Conservation (phyloP, 2,888 invertebrate genomes). For the Tenthredo livida region DNA sequence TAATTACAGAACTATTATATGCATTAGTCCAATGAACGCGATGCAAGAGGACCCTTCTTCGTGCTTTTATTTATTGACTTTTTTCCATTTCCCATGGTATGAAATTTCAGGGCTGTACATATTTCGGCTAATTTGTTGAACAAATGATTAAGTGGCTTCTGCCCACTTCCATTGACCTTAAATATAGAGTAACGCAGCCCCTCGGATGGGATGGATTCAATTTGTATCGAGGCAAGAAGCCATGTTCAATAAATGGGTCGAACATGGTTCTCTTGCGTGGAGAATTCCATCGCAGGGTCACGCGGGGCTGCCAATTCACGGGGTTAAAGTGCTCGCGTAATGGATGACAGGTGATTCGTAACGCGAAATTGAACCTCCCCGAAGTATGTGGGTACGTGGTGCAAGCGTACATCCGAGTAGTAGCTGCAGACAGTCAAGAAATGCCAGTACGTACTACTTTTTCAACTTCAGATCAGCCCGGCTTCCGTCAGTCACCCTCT, state of each 20-base stretch:
- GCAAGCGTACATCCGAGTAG: not conserved
- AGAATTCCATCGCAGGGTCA: not conserved
- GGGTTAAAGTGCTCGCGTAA: slow-evolving; percentile 31
- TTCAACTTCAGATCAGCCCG: not conserved
- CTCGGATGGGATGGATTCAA: not conserved
- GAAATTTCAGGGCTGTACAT: not conserved
- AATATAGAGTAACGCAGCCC: not conserved
- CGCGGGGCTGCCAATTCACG: slow-evolving; percentile 24
- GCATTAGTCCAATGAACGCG: not conserved
- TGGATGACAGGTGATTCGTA: slow-evolving; percentile 45
- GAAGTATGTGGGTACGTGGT: not conserved
- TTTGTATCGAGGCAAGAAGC: not conserved
- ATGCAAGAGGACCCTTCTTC: not conserved
- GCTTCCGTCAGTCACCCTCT: slow-evolving; percentile 4
- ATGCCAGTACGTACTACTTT: not conserved
- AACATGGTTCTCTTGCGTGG: too few species aligned
- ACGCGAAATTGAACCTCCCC: slow-evolving; percentile 22
- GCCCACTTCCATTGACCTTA: not conserved
- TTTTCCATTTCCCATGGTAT: not conserved
- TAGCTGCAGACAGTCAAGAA: not conserved
- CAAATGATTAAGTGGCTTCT: not conserved
- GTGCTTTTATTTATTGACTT: not conserved
- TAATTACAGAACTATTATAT: not conserved
- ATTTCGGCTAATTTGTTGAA: not conserved
- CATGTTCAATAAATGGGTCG: not conserved